phyloP scores from a whole-genome alignment of 2,888 invertebrate species.

The Ectemnius lituratus region DNA sequence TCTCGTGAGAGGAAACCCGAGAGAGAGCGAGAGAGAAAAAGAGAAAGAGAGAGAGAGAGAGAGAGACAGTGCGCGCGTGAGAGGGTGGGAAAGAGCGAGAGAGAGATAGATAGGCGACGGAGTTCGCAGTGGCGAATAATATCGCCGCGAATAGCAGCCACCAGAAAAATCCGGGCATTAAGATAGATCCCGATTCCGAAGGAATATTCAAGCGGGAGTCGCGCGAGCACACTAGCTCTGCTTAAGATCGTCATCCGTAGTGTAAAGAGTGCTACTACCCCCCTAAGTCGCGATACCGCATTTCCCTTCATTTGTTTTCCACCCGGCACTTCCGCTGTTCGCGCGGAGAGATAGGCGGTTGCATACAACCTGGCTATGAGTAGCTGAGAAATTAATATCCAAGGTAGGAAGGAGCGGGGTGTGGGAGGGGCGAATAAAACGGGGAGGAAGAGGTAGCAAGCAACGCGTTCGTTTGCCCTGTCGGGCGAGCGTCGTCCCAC shows the following conservation, averaged over 20 bases:
- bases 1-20: too few species aligned
- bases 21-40: too few species aligned
- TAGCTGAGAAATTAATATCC: constrained; percentile 61
- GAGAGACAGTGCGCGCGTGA: too few species aligned
- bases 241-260: constrained; percentile 22
- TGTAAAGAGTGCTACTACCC: neutral
- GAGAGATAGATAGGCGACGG: too few species aligned
- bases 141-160: neutral
- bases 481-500: constrained; percentile 56
- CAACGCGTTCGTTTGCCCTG: constrained; percentile 57
- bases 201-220: neutral
- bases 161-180: neutral
- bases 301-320: constrained; percentile 31
- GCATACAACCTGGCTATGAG: constrained; percentile 35
- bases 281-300: neutral
- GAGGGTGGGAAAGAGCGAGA: too few species aligned
- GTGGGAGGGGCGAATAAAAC: too few species aligned
- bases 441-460: constrained; percentile 10
- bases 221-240: neutral
- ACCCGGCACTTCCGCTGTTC: constrained; percentile 26
- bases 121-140: neutral
- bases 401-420: constrained; percentile 9
- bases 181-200: neutral
- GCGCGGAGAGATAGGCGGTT: constrained; percentile 35
- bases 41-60: too few species aligned